phyloP scores from a whole-genome alignment of 2,797 vertebrate species.

The Myotis planiceps region DNA sequence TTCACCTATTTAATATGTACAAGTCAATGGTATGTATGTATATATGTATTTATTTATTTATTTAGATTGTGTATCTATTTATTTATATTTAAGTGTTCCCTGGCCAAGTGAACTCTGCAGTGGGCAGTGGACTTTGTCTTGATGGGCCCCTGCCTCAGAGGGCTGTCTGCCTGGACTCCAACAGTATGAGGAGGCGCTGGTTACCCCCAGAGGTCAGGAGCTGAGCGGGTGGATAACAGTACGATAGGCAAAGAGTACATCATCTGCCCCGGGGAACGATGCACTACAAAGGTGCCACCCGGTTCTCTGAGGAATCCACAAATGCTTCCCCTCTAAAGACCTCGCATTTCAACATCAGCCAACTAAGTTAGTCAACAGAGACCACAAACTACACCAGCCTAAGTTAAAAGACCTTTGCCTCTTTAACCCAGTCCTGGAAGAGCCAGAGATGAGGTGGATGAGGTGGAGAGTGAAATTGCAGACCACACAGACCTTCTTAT shows the following conservation, averaged over 20 bases:
- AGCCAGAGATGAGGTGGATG: background rate
- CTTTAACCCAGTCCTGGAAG: background rate
- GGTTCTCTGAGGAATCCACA: background rate
- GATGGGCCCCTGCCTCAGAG: background rate
- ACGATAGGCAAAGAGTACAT: background rate
- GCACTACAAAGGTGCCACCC: background rate
- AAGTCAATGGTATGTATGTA: background rate
- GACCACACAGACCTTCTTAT: background rate
- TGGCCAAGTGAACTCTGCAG: background rate
- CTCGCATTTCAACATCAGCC: background rate
- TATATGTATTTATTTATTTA: background rate
- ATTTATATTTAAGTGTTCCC: background rate
- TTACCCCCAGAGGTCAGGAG: background rate
- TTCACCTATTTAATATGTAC: background rate
- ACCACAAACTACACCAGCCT: background rate
- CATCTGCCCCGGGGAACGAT: background rate
- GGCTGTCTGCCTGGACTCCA: background rate
- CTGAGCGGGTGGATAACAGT: background rate
- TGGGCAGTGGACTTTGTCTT: background rate
- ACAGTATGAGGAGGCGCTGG: background rate
- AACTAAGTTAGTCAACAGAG: background rate
- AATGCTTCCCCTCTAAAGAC: background rate
- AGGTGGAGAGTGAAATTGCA: background rate
- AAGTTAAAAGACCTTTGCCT: background rate
- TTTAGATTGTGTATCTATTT: background rate